Base-by-base conservation (phyloP, 1,140 invertebrate species). In the Drosophila bifasciata region DNA sequence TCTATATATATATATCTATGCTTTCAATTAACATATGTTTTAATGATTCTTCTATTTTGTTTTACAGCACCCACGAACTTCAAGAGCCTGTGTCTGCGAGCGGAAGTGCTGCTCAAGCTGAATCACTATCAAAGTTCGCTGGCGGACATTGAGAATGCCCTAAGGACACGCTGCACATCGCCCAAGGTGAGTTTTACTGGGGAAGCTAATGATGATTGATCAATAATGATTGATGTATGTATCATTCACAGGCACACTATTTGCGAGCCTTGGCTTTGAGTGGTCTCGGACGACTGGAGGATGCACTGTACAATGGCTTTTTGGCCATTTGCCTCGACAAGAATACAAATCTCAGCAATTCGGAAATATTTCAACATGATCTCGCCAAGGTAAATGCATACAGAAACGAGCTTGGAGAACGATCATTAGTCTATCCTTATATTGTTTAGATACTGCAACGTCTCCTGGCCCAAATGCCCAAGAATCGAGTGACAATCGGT, bases 61-160 rank as follows among this genome's bases (percentile, higher is more conserved):
- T 61, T 94, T 95, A 17, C 92, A 96, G 95, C 93, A 66, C 94
- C 94, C 6, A 93, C 93, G 52, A 95, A 95, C 90, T 95, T 96
- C 78, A 92, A 95, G 59, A 92, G 95, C 59, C 92, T 95, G 41
- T 94, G 94, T 67, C 94, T 95, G 84, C 93, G 95, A 71, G 94
- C 95, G 13, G 93, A 95, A 83, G 94, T 94, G 39, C 92, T 94
- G 53, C 92, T 94, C 36, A 92, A 94, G 59, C 90, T 96, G 48
- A 94, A 93, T 56, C 92, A 94, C 79, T 94, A 93, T 58, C 93
- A 94, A 78, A 95, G 95, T 63, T 95, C 96, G 43, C 92, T 96
- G 40, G 92, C 92, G 21, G 95, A 96, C 91, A 95, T 95, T 62
- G 94, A 95, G 76, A 92, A 93, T 66, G 94, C 95, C 9, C 92